Base-by-base conservation (phyloP, 2,113 vertebrate species). In the Tachysurus fulvidraco region DNA sequence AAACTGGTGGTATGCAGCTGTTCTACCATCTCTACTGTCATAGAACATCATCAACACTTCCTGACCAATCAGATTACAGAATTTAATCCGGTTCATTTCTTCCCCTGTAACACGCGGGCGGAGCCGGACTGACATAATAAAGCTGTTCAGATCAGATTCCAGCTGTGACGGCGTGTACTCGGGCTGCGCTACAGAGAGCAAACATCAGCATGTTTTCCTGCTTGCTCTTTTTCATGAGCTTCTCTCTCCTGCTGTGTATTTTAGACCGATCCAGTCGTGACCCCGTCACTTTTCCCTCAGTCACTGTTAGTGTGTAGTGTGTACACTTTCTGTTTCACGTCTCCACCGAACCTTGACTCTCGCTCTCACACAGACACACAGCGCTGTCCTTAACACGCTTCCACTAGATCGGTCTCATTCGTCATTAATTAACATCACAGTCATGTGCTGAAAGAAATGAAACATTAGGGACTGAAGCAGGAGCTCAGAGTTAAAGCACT, bases 371-470 rank as follows among this genome's bases (percentile, higher is more conserved):
- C 13, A 52, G 10, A 46, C 71, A 46, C 71, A 46, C 50, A 36
- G 5, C 14, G 12, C 4, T 41, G 50, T 69, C 76, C 30, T 11
- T 36, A 36, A 30, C 59, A 78, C n/a, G 17, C 23, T 62, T 77
- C 1, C 59, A 41, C 21, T 44, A 21, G 11, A 80, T 79, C 50
- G 16, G 28, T 80, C 76, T 80, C 12, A 4, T 44, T 80, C 21
- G 5, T 64, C 59, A 79, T 79, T 54, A 79, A 65, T 67, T 25
- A 54, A n/a, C 83, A 59, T 84, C 30, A 57, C 81, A 19, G 41
- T 52, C 52, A 64, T 67, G 81, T 74, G 19, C 28, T 81, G 73
- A 81, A 60, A 81, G 78, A 60, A 81, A 25, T 60, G 3, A 81
- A 55, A 60, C 78, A 81, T 76, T 28, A 76, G 23, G 46, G n/a